These are phyloP conservation scores for Apteryx mantelli DNA, from an alignment of 2,113 vertebrate genomes.

Conservation along the genomic window DNA sequence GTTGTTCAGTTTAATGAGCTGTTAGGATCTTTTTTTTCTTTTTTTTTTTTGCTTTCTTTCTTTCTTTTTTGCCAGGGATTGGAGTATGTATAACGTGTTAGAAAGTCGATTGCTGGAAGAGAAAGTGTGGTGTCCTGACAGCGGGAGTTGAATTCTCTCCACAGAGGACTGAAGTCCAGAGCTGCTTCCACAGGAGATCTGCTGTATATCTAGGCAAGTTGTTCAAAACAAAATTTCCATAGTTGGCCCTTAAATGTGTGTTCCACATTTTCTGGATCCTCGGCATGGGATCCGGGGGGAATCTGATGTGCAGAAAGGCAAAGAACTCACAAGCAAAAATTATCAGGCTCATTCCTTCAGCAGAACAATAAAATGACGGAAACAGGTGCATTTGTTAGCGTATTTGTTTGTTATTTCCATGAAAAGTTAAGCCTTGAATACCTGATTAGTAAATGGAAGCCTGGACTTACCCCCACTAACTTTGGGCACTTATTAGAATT, in stretches of 20 bases:
- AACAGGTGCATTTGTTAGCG: background rate
- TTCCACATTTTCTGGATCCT: background rate
- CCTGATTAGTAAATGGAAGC: background rate
- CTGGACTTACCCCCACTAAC: background rate
- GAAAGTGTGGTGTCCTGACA: background rate
- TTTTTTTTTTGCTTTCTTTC: background rate
- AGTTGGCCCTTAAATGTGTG: background rate
- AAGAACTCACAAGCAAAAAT: background rate
- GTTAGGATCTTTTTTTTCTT: background rate
- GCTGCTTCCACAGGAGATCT: background rate
- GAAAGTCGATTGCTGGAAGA: background rate
- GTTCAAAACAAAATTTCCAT: background rate
- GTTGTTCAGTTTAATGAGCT: slow-evolving; percentile 16
- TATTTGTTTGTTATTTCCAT: background rate
- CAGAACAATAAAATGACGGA: background rate
- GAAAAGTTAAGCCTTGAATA: background rate
- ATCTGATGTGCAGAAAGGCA: background rate
- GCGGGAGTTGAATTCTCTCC: background rate
- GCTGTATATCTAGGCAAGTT: background rate
- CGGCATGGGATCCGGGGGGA: background rate
- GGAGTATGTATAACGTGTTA: background rate
- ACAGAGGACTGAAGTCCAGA: background rate
- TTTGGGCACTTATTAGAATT: background rate
- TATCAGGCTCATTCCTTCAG: background rate
- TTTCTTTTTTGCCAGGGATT: background rate